These are phyloP conservation scores for Muscicapa adusta DNA, from an alignment of 2,113 vertebrate species.

Conservation along the genomic window DNA sequence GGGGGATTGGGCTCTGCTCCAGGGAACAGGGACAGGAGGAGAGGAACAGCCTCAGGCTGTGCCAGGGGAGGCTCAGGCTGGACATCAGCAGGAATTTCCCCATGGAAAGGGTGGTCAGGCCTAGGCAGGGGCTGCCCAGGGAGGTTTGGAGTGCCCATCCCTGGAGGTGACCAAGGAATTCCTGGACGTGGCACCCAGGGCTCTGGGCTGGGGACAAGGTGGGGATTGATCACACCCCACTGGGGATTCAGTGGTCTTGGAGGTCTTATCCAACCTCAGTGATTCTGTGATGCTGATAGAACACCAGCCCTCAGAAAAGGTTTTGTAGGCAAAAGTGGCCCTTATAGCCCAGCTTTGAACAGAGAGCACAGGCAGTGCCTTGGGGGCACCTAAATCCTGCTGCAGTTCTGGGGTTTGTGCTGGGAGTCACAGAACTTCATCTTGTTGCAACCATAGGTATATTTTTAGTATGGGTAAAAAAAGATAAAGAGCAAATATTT, in stretches of 20 bases:
- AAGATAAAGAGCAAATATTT: background rate
- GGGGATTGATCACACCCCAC: accelerated
- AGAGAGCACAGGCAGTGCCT: background rate
- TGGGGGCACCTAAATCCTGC: background rate
- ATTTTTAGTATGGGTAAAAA: background rate
- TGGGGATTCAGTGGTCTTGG: background rate
- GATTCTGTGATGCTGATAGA: background rate
- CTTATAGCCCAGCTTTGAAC: background rate
- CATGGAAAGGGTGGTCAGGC: background rate
- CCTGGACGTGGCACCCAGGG: accelerated
- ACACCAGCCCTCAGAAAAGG: background rate
- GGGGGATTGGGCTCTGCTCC: background rate
- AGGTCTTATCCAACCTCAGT: background rate
- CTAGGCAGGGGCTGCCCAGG: background rate
- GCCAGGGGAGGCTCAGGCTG: background rate
- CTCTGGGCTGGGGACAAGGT: background rate
- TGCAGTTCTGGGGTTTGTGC: background rate
- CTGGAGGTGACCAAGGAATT: background rate
- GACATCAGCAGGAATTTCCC: accelerated
- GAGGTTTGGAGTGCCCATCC: background rate
- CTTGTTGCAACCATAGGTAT: background rate
- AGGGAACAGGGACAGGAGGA: background rate
- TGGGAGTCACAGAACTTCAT: background rate
- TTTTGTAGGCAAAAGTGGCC: background rate
- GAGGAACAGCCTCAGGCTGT: background rate